phyloP scores from a whole-genome alignment of 2,888 invertebrate genomes.

The Diogma glabrata region DNA sequence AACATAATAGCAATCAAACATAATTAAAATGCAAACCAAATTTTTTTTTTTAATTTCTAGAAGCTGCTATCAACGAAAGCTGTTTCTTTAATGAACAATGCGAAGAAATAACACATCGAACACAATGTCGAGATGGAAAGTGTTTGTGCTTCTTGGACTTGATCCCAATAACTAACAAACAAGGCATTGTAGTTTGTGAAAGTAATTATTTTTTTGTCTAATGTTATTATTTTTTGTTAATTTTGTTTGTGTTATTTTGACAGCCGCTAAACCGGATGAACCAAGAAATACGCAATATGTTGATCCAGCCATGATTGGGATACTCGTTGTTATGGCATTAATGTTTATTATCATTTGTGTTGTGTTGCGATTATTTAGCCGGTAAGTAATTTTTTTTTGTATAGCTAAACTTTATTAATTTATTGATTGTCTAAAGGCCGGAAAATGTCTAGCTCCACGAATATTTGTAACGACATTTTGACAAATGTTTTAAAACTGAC shows the following conservation, averaged over 20 bases:
- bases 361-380: constrained; percentile 82
- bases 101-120: constrained; percentile 58
- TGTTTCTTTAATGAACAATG: constrained; percentile 79
- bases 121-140: constrained; percentile 66
- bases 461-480: no score
- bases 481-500: no score
- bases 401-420: no score
- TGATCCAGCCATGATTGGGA: constrained; percentile 84
- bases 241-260: neutral
- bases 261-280: constrained; percentile 35
- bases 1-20: no score
- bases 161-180: constrained; percentile 54
- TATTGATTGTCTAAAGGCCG: no score
- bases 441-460: no score
- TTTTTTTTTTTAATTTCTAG: constrained; percentile 38
- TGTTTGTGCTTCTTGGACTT: constrained; percentile 73
- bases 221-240: neutral
- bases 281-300: constrained; percentile 52
- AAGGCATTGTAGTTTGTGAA: constrained; percentile 62
- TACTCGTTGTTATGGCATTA: constrained; percentile 78
- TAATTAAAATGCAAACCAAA: no score
- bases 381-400: constrained; percentile 48
- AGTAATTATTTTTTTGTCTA: constrained; percentile 41
- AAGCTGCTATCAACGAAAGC: constrained; percentile 65
- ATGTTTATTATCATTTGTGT: constrained; percentile 93